These are phyloP conservation scores for Apodemia zela DNA, from an alignment of 2,888 invertebrate genomes.

Conservation along the genomic window DNA sequence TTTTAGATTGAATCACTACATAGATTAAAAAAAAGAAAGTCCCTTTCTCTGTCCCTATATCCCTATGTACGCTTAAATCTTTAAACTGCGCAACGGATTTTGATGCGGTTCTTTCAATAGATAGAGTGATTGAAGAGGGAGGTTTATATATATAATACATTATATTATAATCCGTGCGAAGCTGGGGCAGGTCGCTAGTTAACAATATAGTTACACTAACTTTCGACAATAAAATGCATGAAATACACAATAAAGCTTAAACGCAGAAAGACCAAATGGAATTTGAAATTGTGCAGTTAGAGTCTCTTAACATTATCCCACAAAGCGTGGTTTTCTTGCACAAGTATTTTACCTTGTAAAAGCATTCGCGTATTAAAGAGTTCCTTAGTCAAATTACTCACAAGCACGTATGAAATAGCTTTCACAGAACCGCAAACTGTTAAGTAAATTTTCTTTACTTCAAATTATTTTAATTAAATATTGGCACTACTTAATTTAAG, in stretches of 20 bases:
- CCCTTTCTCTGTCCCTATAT: too few species aligned
- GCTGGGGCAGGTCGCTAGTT: too few species aligned
- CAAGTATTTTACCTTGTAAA: slow-evolving; percentile 4
- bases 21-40: too few species aligned
- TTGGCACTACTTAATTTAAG: slow-evolving; percentile 12
- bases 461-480: slow-evolving; percentile 17
- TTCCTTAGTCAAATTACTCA: slow-evolving; percentile 7
- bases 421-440: not conserved
- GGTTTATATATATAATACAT: too few species aligned
- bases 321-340: slow-evolving; percentile 13
- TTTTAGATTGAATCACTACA: not conserved
- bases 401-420: slow-evolving; percentile 11
- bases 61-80: too few species aligned
- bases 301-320: slow-evolving; percentile 6
- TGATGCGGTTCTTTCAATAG: too few species aligned
- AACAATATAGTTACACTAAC: slow-evolving; percentile 1
- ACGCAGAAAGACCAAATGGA: slow-evolving; percentile 12
- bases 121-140: too few species aligned
- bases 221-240: slow-evolving; percentile 1
- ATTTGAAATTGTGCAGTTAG: slow-evolving; percentile 13
- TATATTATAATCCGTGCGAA: too few species aligned
- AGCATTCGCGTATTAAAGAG: slow-evolving; percentile 4
- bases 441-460: slow-evolving; percentile 25
- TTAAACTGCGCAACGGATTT: too few species aligned
- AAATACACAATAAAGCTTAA: slow-evolving; percentile 4